Evolutionary conservation across 2,888 invertebrate species (phyloP).

Genomic region (Eristalis intricaria): DNA sequence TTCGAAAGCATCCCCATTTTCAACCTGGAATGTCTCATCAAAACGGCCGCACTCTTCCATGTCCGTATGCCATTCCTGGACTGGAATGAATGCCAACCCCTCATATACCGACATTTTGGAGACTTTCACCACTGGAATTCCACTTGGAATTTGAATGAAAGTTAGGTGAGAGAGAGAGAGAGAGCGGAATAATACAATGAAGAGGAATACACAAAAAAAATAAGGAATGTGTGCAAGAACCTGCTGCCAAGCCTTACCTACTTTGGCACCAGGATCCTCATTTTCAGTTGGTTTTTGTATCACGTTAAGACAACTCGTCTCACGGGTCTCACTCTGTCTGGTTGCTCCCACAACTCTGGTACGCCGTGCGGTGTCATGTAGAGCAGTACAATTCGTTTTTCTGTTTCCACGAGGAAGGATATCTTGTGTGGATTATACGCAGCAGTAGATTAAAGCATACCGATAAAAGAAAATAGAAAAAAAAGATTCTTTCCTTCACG

Average conservation of each 20-base stretch:
- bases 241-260: slow-evolving; percentile 67
- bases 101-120: slow-evolving; percentile 49
- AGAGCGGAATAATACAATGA: background rate
- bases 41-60: slow-evolving; percentile 23
- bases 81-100: slow-evolving; percentile 3
- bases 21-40: slow-evolving; percentile 1
- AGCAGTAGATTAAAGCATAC: background rate
- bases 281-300: slow-evolving; percentile 71
- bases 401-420: slow-evolving; percentile 51
- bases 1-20: slow-evolving; percentile 41
- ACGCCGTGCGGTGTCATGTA: slow-evolving; percentile 58
- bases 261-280: slow-evolving; percentile 62
- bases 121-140: slow-evolving; percentile 58
- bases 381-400: slow-evolving; percentile 29
- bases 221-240: slow-evolving; percentile 27
- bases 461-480: slow-evolving; percentile 17
- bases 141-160: slow-evolving; percentile 17
- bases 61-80: slow-evolving; percentile 15
- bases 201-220: background rate
- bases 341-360: slow-evolving; percentile 11
- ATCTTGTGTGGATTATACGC: slow-evolving; percentile 41
- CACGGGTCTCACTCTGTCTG: slow-evolving; percentile 39
- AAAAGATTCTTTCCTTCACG: background rate
- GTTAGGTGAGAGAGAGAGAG: slow-evolving; percentile 14
- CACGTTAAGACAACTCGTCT: slow-evolving; percentile 63